Percentiles rank a stretch among this genome's conserved stretches.
phyloP scores from a whole-genome alignment of 2,888 invertebrate genomes.

The Plutella xylostella region DNA sequence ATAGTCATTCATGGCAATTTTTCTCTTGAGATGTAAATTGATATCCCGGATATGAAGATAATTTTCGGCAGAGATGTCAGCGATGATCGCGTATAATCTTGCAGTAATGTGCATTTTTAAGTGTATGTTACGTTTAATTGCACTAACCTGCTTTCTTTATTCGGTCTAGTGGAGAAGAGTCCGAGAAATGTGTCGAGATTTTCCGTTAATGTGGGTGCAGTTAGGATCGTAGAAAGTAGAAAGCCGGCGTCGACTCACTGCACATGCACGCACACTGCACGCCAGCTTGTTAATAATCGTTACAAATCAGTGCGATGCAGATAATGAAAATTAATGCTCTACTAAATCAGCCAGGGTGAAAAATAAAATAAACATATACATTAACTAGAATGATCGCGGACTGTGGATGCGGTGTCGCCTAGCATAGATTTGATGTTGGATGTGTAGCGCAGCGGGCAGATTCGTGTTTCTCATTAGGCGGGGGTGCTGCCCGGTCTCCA shows the following conservation, averaged over 20 bases:
- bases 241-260: constrained; percentile 63
- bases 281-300: background rate
- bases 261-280: constrained; percentile 52
- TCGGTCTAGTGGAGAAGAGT: constrained; percentile 56
- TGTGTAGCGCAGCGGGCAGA: too few relatives aligned
- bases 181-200: constrained; percentile 58
- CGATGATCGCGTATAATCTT: too few relatives aligned
- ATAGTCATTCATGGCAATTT: too few relatives aligned
- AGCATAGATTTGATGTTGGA: too few relatives aligned
- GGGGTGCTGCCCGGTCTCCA: too few relatives aligned
- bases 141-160: constrained; percentile 50
- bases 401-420: too few relatives aligned
- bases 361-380: constrained; percentile 2
- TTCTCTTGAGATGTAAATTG: too few relatives aligned
- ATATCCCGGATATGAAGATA: too few relatives aligned
- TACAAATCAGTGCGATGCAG: constrained; percentile 1
- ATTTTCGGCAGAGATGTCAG: too few relatives aligned
- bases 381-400: too few relatives aligned
- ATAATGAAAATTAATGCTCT: constrained; percentile 1
- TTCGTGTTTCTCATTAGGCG: too few relatives aligned
- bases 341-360: background rate
- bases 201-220: constrained; percentile 56
- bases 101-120: too few relatives aligned
- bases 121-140: constrained; percentile 30
- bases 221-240: constrained; percentile 61